These are phyloP conservation scores for Acanthopleura granulata DNA, from an alignment of 2,888 invertebrate species.

Conservation along the genomic window DNA sequence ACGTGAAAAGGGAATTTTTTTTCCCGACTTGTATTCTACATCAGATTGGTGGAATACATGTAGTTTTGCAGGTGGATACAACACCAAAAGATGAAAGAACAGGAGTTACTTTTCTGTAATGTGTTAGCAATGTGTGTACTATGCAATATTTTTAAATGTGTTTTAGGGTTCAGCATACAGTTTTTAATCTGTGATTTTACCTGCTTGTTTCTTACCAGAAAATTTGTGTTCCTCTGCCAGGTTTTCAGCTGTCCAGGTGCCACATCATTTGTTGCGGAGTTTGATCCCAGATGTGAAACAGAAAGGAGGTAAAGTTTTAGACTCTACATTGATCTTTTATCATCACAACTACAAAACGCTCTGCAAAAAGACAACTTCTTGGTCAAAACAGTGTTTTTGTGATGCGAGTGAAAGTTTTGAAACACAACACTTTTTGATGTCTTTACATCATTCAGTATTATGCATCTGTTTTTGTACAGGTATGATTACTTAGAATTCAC, in stretches of 20 bases:
- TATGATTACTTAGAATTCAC: conserved; percentile 68
- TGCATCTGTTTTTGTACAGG: conserved; percentile 36
- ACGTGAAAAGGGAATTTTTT: too few relatives aligned
- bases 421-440: background rate
- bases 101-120: too few relatives aligned
- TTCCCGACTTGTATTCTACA: too few relatives aligned
- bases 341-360: too few relatives aligned
- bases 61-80: too few relatives aligned
- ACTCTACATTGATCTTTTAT: background rate
- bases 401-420: background rate
- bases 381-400: background rate
- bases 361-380: too few relatives aligned
- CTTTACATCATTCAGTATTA: background rate
- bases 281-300: conserved; percentile 67
- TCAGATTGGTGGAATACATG: too few relatives aligned
- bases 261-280: conserved; percentile 62
- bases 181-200: too few relatives aligned
- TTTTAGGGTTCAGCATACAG: too few relatives aligned
- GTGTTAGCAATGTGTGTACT: too few relatives aligned
- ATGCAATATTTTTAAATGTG: too few relatives aligned
- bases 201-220: background rate
- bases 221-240: conserved; percentile 32
- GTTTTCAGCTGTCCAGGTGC: conserved; percentile 67
- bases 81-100: too few relatives aligned
- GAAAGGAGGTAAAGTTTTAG: conserved; percentile 53